Conservation (phyloP, 2,113 vertebrate species). For the Morone chrysops region DNA sequence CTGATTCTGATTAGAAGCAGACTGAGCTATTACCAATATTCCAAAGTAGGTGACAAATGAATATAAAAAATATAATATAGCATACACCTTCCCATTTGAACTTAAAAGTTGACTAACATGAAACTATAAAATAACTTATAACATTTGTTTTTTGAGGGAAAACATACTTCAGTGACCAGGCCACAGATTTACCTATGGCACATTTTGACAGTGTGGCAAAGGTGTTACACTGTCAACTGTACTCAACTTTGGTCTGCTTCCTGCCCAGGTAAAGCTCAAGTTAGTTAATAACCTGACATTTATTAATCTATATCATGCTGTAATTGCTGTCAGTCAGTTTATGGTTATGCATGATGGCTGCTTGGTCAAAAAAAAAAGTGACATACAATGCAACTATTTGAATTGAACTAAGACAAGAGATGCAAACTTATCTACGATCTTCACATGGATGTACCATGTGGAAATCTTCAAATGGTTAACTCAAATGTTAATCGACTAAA, state of each 20-base stretch:
- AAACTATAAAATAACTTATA: neutral
- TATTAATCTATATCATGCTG: neutral
- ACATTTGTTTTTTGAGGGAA: neutral
- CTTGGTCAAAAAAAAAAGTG: neutral
- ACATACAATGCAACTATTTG: too few species aligned
- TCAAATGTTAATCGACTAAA: too few species aligned
- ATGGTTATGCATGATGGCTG: too few species aligned
- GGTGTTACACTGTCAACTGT: neutral
- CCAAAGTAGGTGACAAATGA: neutral
- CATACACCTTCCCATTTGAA: neutral
- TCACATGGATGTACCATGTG: too few species aligned
- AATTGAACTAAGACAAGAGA: too few species aligned
- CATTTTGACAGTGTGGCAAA: neutral
- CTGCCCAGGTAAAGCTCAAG: too few species aligned
- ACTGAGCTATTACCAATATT: neutral
- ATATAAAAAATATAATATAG: neutral
- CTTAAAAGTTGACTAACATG: neutral
- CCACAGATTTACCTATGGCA: neutral
- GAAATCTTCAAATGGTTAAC: too few species aligned
- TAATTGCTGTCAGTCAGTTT: neutral
- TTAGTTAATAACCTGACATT: neutral
- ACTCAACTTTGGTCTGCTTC: neutral
- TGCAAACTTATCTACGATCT: too few species aligned
- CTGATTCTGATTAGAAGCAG: too few species aligned
- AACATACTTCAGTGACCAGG: neutral